These are phyloP conservation scores for Mormyrops attenuatus DNA, from an alignment of 2,797 vertebrate genomes.

Conservation along the genomic window DNA sequence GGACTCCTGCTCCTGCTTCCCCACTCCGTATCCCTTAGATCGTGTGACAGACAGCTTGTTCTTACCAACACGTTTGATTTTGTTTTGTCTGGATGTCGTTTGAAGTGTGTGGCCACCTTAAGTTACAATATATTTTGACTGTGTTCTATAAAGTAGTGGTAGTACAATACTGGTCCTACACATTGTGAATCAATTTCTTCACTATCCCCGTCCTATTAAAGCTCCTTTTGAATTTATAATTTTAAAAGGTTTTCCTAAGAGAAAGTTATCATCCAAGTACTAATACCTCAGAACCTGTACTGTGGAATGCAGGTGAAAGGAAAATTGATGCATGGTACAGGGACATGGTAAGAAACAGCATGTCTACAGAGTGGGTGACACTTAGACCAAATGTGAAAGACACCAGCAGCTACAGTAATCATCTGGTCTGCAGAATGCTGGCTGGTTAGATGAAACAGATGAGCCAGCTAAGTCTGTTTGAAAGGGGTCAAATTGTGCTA, in stretches of 20 bases:
- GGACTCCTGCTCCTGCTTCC: too few species aligned
- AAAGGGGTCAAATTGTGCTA: constrained; percentile 22
- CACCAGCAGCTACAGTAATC: constrained; percentile 24
- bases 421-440: not conserved
- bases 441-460: constrained; percentile 8
- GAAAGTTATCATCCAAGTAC: not conserved
- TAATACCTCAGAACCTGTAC: not conserved
- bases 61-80: not conserved
- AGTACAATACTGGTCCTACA: not conserved
- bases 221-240: not conserved
- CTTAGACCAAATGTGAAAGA: constrained; percentile 9
- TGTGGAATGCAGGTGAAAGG: not conserved
- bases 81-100: not conserved
- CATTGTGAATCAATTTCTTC: not conserved
- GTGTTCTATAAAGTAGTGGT: not conserved
- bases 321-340: not conserved
- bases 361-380: not conserved
- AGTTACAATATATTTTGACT: not conserved
- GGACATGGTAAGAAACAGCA: not conserved
- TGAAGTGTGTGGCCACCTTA: not conserved
- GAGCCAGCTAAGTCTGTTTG: constrained; percentile 11
- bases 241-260: not conserved
- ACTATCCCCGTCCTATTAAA: not conserved
- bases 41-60: not conserved
- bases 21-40: too few species aligned